Conservation (phyloP, 2,888 invertebrate genomes). For the Eupithecia inturbata region DNA sequence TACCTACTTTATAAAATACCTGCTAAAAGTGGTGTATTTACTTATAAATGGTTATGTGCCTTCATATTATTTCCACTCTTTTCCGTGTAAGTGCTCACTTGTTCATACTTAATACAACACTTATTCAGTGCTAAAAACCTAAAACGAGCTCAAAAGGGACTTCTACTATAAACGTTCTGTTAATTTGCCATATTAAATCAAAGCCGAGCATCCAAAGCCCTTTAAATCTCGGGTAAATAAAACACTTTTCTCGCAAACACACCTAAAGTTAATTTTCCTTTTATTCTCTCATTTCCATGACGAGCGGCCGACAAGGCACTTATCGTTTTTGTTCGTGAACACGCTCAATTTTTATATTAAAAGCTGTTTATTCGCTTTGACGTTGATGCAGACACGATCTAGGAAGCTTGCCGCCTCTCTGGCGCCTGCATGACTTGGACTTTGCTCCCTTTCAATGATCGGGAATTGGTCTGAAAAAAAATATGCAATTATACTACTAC, state of each 20-base stretch:
- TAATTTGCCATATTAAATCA: constrained; percentile 29
- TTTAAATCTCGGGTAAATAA: constrained; percentile 45
- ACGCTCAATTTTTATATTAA: constrained; percentile 72
- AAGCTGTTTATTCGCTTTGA: constrained; percentile 61
- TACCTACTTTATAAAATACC: not conserved
- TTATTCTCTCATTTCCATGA: constrained; percentile 58
- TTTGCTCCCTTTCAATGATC: constrained; percentile 5
- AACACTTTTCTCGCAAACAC: constrained; percentile 46
- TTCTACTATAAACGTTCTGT: constrained; percentile 16
- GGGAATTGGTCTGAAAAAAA: not conserved
- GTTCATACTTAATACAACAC: not conserved
- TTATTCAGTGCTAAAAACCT: not conserved
- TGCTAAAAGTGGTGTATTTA: not conserved
- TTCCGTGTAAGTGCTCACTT: not conserved
- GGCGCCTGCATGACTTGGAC: constrained; percentile 26
- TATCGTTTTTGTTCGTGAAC: constrained; percentile 41
- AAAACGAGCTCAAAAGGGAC: not conserved
- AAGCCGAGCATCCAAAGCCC: constrained; percentile 31
- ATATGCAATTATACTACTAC: not conserved
- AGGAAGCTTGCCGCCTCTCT: constrained; percentile 25
- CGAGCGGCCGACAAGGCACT: constrained; percentile 55
- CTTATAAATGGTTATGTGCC: not conserved
- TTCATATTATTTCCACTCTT: not conserved
- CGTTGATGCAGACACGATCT: constrained; percentile 50
- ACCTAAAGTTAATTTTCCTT: constrained; percentile 58